A percentile compares a stretch with the other conserved stretches of the same genome.
phyloP scores from a whole-genome alignment of 2,888 invertebrate species.

The Cyrtodaria siliqua region DNA sequence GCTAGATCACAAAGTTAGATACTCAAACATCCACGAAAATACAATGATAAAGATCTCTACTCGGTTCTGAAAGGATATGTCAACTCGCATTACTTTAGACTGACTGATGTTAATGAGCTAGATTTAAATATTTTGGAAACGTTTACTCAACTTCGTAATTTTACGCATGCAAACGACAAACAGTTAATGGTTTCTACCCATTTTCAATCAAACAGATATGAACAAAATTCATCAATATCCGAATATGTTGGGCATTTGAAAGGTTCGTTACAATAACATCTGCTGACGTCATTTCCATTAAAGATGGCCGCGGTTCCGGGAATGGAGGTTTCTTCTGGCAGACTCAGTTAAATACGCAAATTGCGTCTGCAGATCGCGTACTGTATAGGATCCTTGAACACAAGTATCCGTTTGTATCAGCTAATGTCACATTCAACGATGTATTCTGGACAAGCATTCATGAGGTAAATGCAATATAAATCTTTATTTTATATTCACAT shows the following conservation, averaged over 20 bases:
- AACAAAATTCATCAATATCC: conserved; percentile 58
- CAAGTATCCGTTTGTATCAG: conserved; percentile 52
- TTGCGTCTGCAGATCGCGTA: conserved; percentile 57
- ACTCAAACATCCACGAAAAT: conserved; percentile 20
- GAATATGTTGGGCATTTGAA: conserved; percentile 70
- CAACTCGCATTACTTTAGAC: conserved; percentile 22
- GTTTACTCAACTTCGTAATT: neutral
- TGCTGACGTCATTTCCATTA: conserved; percentile 75
- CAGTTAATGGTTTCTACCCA: conserved; percentile 1
- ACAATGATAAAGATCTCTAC: conserved; percentile 6
- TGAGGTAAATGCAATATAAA: conserved; percentile 56
- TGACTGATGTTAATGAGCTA: conserved; percentile 16
- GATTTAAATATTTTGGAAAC: neutral
- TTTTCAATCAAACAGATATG: conserved; percentile 60
- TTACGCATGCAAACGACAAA: neutral
- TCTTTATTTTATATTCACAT: no score
- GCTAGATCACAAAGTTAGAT: conserved; percentile 68
- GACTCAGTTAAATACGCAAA: conserved; percentile 58
- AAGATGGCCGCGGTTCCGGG: conserved; percentile 77
- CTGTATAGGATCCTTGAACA: conserved; percentile 66
- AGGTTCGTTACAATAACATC: conserved; percentile 44
- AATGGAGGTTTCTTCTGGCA: conserved; percentile 75
- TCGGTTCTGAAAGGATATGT: conserved; percentile 44
- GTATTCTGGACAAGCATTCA: conserved; percentile 75
- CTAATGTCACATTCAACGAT: conserved; percentile 70